These are phyloP conservation scores for Acinonyx jubatus DNA, from an alignment of 2,113 vertebrate species.

Conservation along the genomic window DNA sequence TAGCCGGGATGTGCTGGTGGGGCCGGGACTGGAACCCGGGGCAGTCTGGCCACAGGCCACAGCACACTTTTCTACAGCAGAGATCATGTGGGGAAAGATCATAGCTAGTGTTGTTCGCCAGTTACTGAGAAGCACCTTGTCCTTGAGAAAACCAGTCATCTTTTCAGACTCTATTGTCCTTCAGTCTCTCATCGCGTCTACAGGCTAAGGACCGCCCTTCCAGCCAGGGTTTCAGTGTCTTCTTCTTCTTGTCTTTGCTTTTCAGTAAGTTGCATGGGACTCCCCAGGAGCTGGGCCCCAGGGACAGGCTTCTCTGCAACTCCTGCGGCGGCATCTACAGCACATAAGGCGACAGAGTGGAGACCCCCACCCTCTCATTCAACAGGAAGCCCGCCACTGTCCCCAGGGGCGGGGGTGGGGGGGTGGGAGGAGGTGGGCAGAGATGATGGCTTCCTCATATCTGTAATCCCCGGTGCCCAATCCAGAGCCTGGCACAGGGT, in stretches of 20 bases:
- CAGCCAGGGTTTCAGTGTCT: not conserved
- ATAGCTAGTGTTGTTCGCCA: not conserved
- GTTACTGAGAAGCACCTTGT: not conserved
- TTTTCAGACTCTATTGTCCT: not conserved
- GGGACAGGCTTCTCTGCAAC: not conserved
- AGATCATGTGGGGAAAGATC: not conserved
- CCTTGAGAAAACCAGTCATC: slow-evolving; percentile 33
- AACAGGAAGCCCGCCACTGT: not conserved
- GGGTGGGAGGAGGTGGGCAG: not conserved
- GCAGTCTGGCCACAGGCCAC: too few species aligned
- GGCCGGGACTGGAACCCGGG: not conserved
- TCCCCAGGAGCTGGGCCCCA: not conserved
- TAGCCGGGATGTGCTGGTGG: not conserved
- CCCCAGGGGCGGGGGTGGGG: not conserved
- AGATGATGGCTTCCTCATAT: not conserved
- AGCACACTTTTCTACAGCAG: not conserved
- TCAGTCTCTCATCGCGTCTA: not conserved
- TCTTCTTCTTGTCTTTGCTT: not conserved
- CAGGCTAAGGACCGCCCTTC: not conserved
- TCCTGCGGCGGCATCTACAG: not conserved
- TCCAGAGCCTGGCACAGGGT: not conserved
- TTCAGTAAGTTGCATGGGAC: not conserved
- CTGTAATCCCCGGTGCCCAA: not conserved
- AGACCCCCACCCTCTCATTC: not conserved
- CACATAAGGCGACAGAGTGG: not conserved